Evolutionary conservation across 2,888 invertebrate genomes (phyloP), one percentile per base, ranked within the genome.

Genomic region (Monoplex corrugatus): DNA sequence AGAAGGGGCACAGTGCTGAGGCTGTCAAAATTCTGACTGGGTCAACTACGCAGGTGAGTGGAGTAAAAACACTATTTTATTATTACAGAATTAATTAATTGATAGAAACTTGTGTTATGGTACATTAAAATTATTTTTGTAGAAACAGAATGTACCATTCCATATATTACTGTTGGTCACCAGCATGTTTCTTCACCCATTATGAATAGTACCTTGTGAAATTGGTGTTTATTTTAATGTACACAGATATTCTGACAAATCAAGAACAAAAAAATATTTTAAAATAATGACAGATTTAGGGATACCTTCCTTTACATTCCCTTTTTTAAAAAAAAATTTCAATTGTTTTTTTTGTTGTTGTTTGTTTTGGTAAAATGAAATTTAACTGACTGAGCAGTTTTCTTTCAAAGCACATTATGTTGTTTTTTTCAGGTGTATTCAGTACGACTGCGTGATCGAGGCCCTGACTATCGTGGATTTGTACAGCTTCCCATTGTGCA

Each of bases 381-480:
- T n/a, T n/a, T n/a, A n/a, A n/a, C n/a, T n/a, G n/a, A n/a, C n/a
- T n/a, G n/a, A n/a, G n/a, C n/a, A n/a, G n/a, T n/a, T n/a, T n/a
- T n/a, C n/a, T n/a, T n/a, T n/a, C n/a, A n/a, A 50, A 50, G 19
- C 19, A 23, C 32, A 80, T 38, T 38, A 10, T 80, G 23, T 43
- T 40, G n/a, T 2, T 32, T n/a, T 6, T 19, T 86, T 8, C 91
- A 91, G 89, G 95, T 97, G 35, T 98, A 97, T 94, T 98, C 98
- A 2, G 97, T 98, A 0, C 96, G 97, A 84, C 97, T 97, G 0
- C 96, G 97, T 86, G 98, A 98, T 91, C 97, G 97, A 91, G 97
- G 97, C 0, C 97, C 97, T 0, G 97, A 98, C 90, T 97, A 97
- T 88, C 96, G 98, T 75, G 98, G 97, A 43, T 98, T 98, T 95